Evolutionary conservation across 53 echinoderm and acorn worm genomes (phyloP).

Genomic region (Temnopleurus reevesii): DNA sequence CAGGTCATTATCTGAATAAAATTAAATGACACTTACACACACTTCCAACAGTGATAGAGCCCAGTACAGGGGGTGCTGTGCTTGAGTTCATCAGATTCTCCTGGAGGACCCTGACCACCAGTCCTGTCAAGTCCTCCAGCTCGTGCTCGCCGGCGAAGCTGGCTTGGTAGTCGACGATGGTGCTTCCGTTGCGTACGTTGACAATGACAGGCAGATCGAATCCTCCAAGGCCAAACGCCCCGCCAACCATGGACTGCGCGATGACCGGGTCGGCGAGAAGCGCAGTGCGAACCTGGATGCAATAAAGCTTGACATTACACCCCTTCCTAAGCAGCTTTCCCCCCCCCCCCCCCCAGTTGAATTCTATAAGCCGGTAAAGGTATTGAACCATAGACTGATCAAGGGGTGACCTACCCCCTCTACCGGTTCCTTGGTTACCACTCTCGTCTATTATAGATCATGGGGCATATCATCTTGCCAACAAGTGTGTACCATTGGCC

Average conservation of each 20-base stretch:
- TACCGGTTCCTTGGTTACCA: too few species aligned
- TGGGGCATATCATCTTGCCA: too few species aligned
- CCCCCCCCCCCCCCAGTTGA: too few species aligned
- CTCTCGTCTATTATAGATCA: too few species aligned
- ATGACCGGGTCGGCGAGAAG: neutral
- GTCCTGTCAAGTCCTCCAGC: neutral
- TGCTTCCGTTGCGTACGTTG: slow-evolving; percentile 21
- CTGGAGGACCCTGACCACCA: neutral
- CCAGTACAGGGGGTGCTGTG: neutral
- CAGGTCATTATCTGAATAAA: too few species aligned
- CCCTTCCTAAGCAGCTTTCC: too few species aligned
- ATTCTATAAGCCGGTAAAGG: too few species aligned
- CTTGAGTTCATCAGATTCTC: neutral
- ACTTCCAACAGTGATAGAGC: slow-evolving; percentile 19
- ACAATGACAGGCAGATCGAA: neutral
- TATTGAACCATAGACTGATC: too few species aligned
- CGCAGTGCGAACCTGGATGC: neutral
- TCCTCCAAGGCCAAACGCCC: neutral
- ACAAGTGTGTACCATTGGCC: too few species aligned
- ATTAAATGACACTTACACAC: slow-evolving; percentile 16
- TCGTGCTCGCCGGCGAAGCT: neutral
- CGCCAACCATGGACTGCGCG: neutral
- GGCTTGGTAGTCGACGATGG: slow-evolving; percentile 37
- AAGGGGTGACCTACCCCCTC: too few species aligned
- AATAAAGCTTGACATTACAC: neutral